Evolutionary conservation across 2,888 invertebrate genomes (phyloP), one percentile per base, ranked within the genome.

Genomic region (Caenorhabditis sulstoni): DNA sequence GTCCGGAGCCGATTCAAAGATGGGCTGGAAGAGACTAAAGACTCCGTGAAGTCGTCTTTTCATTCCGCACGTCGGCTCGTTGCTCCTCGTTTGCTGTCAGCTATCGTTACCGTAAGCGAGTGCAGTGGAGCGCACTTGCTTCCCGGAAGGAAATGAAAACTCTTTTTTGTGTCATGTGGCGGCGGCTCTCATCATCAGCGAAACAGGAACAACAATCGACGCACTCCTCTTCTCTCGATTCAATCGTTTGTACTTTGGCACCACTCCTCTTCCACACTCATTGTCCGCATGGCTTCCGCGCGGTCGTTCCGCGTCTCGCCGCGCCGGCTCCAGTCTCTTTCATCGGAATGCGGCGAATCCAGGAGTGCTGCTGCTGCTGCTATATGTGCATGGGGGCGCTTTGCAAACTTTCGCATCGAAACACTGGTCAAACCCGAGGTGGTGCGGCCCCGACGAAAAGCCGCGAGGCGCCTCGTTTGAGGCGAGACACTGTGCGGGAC

Each of bases 351-450:
- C 18, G 50, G 44, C 4, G 22, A 29, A 35, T 61, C 57, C 66
- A 66, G 65, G 39, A 62, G 23, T 52, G 52, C 29, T 29, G 29
- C 29, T 29, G 29, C 29, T 29, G 4, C 29, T 29, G 29, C 29
- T 29, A 29, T 29, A 29, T 29, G 35, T 35, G 68, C 68, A 68
- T 68, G 58, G 50, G 59, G 68, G 44, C 41, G 59, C 68, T 68
- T 61, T 45, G 70, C 62, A 70, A 70, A 70, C 70, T 70, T 62
- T 70, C 52, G 59, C 59, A 58, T 68, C 59, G 67, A 67, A 67
- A 67, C 67, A 67, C 67, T 67, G 50, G 70, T 68, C 68, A 62
- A 70, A 70, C 61, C 53, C 39, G 44, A 45, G 29, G 29, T 29
- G 29, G 29, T 29, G 29, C 29, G 29, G 49, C 61, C 45, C 22